Evolutionary conservation across 2,113 vertebrate genomes (phyloP), one percentile per base, ranked within the genome.

Genomic region (Nibea albiflora): DNA sequence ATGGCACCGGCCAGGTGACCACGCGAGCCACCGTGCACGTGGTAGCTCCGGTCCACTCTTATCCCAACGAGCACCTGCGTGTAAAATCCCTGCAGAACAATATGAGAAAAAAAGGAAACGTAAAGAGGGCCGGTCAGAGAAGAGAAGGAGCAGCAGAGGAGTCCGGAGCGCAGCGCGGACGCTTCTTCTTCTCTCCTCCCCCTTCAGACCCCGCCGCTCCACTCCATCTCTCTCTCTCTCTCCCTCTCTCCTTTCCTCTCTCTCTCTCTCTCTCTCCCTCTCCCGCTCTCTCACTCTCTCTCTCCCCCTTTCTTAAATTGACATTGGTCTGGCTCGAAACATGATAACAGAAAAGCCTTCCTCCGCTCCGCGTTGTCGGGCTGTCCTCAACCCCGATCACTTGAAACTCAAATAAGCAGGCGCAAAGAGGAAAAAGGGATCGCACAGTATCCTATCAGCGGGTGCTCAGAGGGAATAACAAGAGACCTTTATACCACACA

Each of bases 1-100:
- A 39, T 39, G 93, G 93, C 94, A 94, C 95, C 94, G 95, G 94
- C 96, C 95, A 94, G 95, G 95, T 96, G 95, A 95, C 93, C 94
- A 92, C 93, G 92, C 93, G 74, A 73, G 94, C 95, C 95, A 35
- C n/a, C 94, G 46, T 66, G 44, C 39, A 95, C 95, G 95, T 96
- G 95, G 95, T 91, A 91, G 95, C 95, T 93, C 89, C 92, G 93
- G 92, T 86, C 82, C 80, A 84, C 88, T n/a, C 60, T 66, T 24
- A 89, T 94, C 92, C 95, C 93, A 93, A 62, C 92, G 95, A 90
- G 93, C 94, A 93, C 92, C 84, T 95, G 96, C 11, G 50, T 96
- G 96, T 96, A 87, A 92, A 91, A 83, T 14, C 15, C 7, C 35
- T 39, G 35, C 35, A 93, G 22, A 66, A 53, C 26, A 92, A 82